phyloP scores from a whole-genome alignment of 2,888 invertebrate species.

The Smittia sp. region DNA sequence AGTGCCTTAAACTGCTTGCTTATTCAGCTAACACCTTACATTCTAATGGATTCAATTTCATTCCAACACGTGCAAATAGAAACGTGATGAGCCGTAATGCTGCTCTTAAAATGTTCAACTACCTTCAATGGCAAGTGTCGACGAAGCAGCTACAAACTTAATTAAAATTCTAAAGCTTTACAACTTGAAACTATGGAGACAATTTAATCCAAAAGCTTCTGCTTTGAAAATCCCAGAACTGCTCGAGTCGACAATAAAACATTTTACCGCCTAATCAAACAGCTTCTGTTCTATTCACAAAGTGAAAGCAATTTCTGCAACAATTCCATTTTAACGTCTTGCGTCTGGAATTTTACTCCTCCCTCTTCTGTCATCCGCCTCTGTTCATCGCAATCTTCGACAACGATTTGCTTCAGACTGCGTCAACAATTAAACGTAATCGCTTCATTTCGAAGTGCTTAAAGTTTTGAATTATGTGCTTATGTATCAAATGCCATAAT shows the following conservation, averaged over 20 bases:
- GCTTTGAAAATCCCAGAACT: not conserved
- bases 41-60: not conserved
- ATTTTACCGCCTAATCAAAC: not conserved
- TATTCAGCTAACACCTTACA: not conserved
- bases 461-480: not conserved
- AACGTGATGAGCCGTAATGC: not conserved
- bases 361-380: no score
- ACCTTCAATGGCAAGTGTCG: not conserved
- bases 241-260: not conserved
- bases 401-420: not conserved
- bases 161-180: not conserved
- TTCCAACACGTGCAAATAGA: not conserved
- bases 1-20: no score
- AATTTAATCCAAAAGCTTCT: not conserved
- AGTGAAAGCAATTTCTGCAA: slow-evolving; percentile 2
- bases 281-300: not conserved
- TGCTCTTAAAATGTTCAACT: not conserved
- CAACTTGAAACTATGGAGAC: not conserved
- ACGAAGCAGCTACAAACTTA: not conserved
- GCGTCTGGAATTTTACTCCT: no score
- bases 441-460: not conserved
- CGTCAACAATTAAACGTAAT: slow-evolving; percentile 19
- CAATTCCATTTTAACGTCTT: not conserved
- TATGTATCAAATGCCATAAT: slow-evolving; percentile 13
- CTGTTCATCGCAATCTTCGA: no score